Percentiles rank a stretch among this genome's conserved stretches.
These are phyloP conservation scores for Empidonax traillii DNA, from an alignment of 2,113 vertebrate genomes.

Conservation along the genomic window DNA sequence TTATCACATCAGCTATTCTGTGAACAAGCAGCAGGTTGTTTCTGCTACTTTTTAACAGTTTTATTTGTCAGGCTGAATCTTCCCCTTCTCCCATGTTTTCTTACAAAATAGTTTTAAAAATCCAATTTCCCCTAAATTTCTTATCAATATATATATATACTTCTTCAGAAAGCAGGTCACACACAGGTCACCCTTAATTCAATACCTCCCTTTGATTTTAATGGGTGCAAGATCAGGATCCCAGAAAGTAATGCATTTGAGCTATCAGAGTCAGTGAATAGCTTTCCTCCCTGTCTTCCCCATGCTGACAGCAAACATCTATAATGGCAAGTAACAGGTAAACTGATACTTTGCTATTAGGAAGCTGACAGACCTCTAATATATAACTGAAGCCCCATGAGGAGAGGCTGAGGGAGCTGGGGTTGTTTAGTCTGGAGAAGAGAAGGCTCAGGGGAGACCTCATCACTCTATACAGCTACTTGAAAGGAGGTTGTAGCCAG, in stretches of 20 bases:
- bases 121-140: not conserved
- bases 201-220: not conserved
- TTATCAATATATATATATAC: not conserved
- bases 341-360: slow-evolving; percentile 17
- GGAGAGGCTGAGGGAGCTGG: too few relatives aligned
- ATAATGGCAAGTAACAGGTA: slow-evolving; percentile 17
- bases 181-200: not conserved
- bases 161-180: not conserved
- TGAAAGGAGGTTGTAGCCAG: too few relatives aligned
- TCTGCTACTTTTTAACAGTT: not conserved
- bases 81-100: not conserved
- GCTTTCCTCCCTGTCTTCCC: not conserved
- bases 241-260: not conserved
- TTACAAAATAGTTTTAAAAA: not conserved
- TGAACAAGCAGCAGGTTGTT: not conserved
- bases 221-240: not conserved
- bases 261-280: not conserved
- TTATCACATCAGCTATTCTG: not conserved
- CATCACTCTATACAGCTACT: too few relatives aligned
- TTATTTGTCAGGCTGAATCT: not conserved
- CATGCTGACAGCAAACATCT: not conserved
- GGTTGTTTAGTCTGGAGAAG: too few relatives aligned
- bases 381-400: not conserved
- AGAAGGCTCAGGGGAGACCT: too few relatives aligned
- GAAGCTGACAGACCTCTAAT: slow-evolving; percentile 2